Evolutionary conservation across 2,797 vertebrate species (phyloP), one percentile per base, ranked within the genome.

Genomic region (Centroberyx gerrardi): DNA sequence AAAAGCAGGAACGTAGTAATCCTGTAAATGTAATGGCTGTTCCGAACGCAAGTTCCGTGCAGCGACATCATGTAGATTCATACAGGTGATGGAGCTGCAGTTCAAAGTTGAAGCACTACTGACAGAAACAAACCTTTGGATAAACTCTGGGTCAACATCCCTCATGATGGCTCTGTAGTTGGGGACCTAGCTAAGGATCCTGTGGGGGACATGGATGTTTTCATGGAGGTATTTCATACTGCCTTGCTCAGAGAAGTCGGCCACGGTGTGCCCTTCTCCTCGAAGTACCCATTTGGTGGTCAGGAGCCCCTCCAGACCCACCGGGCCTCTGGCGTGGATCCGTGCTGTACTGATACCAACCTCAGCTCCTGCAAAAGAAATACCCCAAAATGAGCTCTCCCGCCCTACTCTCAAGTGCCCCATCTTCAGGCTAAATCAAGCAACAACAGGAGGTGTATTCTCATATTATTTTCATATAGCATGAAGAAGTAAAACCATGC

Each of bases 311-410:
- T 99, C 98, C 59, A 99, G 93, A 65, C 98, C 97, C 65, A 99
- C 98, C 0, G 98, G 98, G 49, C 98, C 98, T 84, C 98, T 95
- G 54, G 98, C 98, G 22, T 99, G 98, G 90, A 99, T 99, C 49
- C 98, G 93, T 0, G 98, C 96, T 0, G 97, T 99, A 77, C 98
- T 99, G 86, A 99, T 99, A 54, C 98, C 98, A 62, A 99, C 98
- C 90, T 99, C 98, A 5, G 98, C 98, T 72, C 97, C 98, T 99
- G 87, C 5, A 76, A 85, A 55, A 65, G 0, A 71, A 76, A 64
- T 4, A 17, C 0, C 0, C 0, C 10, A 29, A 10, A 62, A 75
- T 68, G 0, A 29, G 51, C 4, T 72, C 2, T 33, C 48, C 10
- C 48, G 1, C 5, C 15, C 0, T 1, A 46, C 59, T 70, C 73